Evolutionary conservation across 1,140 invertebrate species (phyloP), one percentile per base, ranked within the genome.

Genomic region (Drosophila malerkotliana): DNA sequence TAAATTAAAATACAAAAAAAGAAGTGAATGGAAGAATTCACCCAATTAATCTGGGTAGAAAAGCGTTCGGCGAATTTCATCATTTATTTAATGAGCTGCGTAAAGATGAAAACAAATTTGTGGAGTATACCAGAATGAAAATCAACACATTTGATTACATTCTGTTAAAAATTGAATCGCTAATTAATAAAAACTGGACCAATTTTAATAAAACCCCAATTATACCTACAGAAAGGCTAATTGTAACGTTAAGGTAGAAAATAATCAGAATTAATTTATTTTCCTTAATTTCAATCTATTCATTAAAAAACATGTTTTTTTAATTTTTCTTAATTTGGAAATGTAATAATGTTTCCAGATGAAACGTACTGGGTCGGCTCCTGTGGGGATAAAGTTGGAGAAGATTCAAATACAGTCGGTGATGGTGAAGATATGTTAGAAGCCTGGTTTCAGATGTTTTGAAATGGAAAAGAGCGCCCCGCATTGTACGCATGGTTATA

Each of bases 401-500:
- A 63, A 55, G 60, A 55, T n/a, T 55, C 41, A 45, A 55, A 18
- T 37, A 28, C 26, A 63, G 51, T 54, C 14, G 60, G 51, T 54
- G 60, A 63, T 37, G 34, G 34, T 54, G 32, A 39, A 47, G 51
- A 55, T 47, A 61, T 51, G 8, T 14, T 28, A 18, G 58, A 28
- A 61, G 32, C 28, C 15, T 61, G 47, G 28, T 49, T 59, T 59
- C n/a, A n/a, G 48, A 49, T 21, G 12, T 48, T 48, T 48, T 59
- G 28, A 30, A 30, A 30, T 30, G 4, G 26, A 60, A 60, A 52
- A 37, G 47, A 60, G 12, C 24, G 15, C 3, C 58, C 47, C 12
- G 30, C n/a, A 8, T 61, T 61, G 48, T 61, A 45, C 4, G 37
- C 58, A 44, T 18, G 1, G 18, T 18, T n/a, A n/a, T n/a, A n/a